A percentile compares a stretch with the other conserved stretches of the same genome.
Conservation (phyloP, 2,888 invertebrate genomes). For the Ophraella communa region DNA sequence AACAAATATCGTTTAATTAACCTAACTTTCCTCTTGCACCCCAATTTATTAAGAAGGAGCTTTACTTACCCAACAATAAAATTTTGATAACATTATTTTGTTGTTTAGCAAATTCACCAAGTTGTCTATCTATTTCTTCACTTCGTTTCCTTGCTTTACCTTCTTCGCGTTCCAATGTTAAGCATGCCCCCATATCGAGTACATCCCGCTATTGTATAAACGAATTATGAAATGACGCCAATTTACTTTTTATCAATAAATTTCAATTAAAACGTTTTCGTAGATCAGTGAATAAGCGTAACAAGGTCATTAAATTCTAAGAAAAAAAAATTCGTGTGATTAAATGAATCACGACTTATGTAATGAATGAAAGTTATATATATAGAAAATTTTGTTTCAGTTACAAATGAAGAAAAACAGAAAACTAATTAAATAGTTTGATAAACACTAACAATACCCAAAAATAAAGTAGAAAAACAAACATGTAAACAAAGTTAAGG, state of each 20-base stretch:
- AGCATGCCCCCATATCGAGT: constrained; percentile 67
- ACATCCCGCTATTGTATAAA: constrained; percentile 47
- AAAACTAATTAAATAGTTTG: not conserved
- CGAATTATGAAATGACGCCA: constrained; percentile 6
- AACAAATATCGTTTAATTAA: constrained; percentile 5
- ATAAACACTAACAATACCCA: constrained; percentile 4
- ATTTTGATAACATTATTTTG: constrained; percentile 70
- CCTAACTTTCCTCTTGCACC: not conserved
- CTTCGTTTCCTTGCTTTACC: constrained; percentile 66
- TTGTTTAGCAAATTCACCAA: constrained; percentile 66
- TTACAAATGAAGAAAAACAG: not conserved
- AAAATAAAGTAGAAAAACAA: constrained; percentile 10
- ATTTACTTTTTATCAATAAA: constrained; percentile 13
- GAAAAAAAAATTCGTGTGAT: constrained; percentile 14
- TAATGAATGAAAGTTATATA: constrained; percentile 5
- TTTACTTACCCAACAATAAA: constrained; percentile 63
- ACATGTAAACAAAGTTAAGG: constrained; percentile 17
- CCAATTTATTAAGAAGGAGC: not conserved
- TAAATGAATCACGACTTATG: constrained; percentile 5
- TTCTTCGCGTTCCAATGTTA: constrained; percentile 68
- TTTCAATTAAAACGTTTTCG: constrained; percentile 27
- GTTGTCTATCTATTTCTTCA: constrained; percentile 67
- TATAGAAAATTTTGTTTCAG: not conserved
- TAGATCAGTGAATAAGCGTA: constrained; percentile 25
- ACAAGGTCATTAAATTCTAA: constrained; percentile 30